Evolutionary conservation across 2,797 vertebrate genomes (phyloP), one percentile per base, ranked within the genome.

Genomic region (Eremophila alpestris): DNA sequence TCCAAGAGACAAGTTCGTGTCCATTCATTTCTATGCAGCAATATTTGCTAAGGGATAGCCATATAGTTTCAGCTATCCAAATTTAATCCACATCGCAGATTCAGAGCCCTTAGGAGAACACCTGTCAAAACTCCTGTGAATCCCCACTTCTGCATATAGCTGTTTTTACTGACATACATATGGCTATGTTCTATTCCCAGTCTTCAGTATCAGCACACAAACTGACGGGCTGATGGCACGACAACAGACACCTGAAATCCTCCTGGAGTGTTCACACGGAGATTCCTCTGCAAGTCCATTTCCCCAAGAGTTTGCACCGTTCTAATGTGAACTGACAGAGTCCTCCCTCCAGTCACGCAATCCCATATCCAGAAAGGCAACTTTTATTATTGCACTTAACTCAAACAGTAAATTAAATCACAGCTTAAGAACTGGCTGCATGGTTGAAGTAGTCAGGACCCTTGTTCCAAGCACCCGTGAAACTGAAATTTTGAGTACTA

Each of bases 181-280:
- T 3, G 7, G 27, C 45, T 48, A 51, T 32, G 18, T 51, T 87
- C 83, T 75, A 90, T 65, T 89, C 63, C 74, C 32, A 67, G 46
- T 51, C 40, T 84, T 70, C 67, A 82, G 5, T 4, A 76, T 17
- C 13, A 91, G 34, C 43, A 83, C 16, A 49, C 23, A 60, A 81
- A 56, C 32, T 45, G 75, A 73, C 34, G 87, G 30, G n/a, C 46
- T 36, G 32, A 86, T 23, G 52, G 83, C 34, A 55, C 0, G 6
- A 65, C 56, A 92, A 16, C 4, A 20, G 27, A 84, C 55, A 79
- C 27, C n/a, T 38, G 43, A 91, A 87, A 88, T 60, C 69, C 62
- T 70, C 64, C 27, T 9, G 8, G 29, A 38, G 18, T 0, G 2
- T 9, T 56, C 46, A 70, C 36, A 38, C 0, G 0, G 20, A 76